Percentiles rank a stretch among this genome's conserved stretches.
These are phyloP conservation scores for Apogon talboti DNA, from an alignment of 2,797 vertebrate species.

Conservation along the genomic window DNA sequence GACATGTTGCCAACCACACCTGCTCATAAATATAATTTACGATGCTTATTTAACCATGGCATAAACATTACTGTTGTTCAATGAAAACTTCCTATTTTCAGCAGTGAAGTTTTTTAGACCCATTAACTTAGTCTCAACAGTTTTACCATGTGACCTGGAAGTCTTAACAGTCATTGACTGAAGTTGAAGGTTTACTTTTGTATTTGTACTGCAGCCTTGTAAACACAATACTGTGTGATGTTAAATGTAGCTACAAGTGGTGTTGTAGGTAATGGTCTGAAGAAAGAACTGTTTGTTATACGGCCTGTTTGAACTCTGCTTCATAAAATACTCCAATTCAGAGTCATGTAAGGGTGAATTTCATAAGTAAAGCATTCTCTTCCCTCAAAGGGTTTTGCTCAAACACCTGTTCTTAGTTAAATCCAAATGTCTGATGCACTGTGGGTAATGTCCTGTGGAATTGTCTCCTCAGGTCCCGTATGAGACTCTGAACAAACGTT, in stretches of 20 bases:
- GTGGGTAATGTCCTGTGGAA: background rate
- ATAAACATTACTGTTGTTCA: too few species aligned
- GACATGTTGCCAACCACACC: too few species aligned
- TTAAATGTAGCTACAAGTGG: background rate
- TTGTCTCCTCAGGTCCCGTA: slow-evolving; percentile 90
- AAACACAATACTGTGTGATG: background rate
- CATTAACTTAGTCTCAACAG: too few species aligned
- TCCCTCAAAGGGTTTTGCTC: too few species aligned
- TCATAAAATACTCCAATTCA: background rate
- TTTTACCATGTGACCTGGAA: too few species aligned
- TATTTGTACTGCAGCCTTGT: background rate
- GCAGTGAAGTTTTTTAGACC: too few species aligned
- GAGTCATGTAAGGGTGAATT: background rate
- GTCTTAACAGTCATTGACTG: too few species aligned
- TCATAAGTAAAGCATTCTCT: too few species aligned
- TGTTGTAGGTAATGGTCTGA: background rate
- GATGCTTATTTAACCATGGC: too few species aligned
- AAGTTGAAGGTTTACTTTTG: background rate
- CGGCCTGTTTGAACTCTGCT: background rate
- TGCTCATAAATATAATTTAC: too few species aligned
- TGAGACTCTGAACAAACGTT: slow-evolving; percentile 98
- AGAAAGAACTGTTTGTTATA: background rate
- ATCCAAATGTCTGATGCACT: background rate
- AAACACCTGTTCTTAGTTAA: background rate
- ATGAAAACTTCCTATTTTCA: too few species aligned